Conservation (phyloP, 2,888 invertebrate species). For the Parthenolecanium corni region DNA sequence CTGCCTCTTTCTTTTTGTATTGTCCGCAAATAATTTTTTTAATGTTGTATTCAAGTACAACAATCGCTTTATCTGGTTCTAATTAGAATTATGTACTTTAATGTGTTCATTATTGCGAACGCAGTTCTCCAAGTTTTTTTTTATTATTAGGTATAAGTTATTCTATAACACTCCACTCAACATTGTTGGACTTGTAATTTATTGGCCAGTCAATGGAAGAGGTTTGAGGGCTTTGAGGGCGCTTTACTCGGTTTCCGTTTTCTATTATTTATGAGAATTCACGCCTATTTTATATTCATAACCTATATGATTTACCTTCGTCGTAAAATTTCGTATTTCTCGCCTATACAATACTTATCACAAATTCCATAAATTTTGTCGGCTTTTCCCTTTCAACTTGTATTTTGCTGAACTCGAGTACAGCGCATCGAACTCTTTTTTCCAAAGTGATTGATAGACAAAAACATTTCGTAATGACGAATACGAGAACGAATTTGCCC, state of each 20-base stretch:
- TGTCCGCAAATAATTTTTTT: too few relatives aligned
- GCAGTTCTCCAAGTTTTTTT: too few relatives aligned
- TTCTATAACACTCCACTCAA: background rate
- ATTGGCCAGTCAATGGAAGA: background rate
- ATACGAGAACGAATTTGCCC: too few relatives aligned
- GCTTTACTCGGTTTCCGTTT: slow-evolving; percentile 14
- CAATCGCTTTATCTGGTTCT: too few relatives aligned
- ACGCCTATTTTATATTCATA: slow-evolving; percentile 25
- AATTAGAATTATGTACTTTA: too few relatives aligned
- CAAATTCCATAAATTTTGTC: slow-evolving; percentile 19
- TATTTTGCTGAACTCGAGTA: background rate
- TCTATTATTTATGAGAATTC: slow-evolving; percentile 23
- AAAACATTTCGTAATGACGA: background rate
- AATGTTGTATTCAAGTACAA: too few relatives aligned
- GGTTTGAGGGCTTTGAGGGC: background rate
- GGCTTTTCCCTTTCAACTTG: slow-evolving; percentile 3
- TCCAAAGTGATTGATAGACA: background rate
- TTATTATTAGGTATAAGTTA: background rate
- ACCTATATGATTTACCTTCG: slow-evolving; percentile 24
- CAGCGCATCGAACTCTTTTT: background rate
- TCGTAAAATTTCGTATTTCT: slow-evolving; percentile 11
- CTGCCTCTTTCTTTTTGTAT: too few relatives aligned
- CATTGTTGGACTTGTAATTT: background rate
- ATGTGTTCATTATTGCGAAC: too few relatives aligned
- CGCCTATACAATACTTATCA: slow-evolving; percentile 17